phyloP scores from a whole-genome alignment of 2,113 vertebrate genomes.

The Cichladusa arquata region DNA sequence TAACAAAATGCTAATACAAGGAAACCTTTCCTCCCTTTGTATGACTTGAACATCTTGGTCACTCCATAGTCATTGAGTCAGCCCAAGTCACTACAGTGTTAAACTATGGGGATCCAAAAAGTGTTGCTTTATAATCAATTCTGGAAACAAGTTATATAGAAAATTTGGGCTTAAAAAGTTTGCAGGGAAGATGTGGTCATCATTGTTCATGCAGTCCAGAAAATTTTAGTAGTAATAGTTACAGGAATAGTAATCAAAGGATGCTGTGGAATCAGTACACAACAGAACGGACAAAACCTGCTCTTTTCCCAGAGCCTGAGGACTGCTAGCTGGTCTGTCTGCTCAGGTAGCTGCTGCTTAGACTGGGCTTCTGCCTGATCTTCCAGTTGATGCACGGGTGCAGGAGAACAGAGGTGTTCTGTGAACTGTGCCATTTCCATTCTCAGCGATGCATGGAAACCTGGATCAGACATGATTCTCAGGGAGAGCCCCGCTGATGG shows the following conservation, averaged over 20 bases:
- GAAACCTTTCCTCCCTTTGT: not conserved
- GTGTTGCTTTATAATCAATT: not conserved
- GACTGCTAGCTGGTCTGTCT: not conserved
- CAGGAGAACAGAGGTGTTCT: not conserved
- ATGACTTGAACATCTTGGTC: not conserved
- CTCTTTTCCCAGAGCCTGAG: not conserved
- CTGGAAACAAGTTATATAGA: not conserved
- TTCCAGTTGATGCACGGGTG: not conserved
- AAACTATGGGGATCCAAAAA: not conserved
- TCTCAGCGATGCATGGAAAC: accelerated
- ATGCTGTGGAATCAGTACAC: no score
- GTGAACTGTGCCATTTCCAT: not conserved
- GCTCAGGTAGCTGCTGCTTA: not conserved
- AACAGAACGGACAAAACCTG: not conserved
- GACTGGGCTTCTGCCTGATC: not conserved
- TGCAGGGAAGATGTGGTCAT: not conserved
- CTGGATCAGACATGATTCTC: accelerated
- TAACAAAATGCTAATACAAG: not conserved
- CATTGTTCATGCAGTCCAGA: not conserved
- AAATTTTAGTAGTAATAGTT: not conserved
- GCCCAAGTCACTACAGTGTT: not conserved
- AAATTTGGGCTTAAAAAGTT: not conserved
- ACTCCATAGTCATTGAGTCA: not conserved
- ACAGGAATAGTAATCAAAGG: not conserved
- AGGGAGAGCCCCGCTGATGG: accelerated